Base-by-base conservation (phyloP, 2,113 vertebrate species). In the Zapus hudsonius region DNA sequence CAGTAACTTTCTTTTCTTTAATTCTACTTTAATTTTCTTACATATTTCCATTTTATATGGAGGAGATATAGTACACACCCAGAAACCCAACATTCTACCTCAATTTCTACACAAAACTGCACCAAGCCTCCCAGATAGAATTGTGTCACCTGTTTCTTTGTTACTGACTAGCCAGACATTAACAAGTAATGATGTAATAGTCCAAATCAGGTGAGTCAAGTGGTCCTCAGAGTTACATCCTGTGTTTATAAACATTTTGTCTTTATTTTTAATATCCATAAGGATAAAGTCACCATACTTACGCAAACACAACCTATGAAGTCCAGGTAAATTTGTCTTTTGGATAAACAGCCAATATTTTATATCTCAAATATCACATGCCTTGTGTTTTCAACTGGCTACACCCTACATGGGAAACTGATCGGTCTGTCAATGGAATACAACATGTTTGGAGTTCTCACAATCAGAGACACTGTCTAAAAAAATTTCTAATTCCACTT, bases 191-290 rank as follows among this genome's bases (percentile, higher is more conserved):
- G 59, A 81, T 2, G 12, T 59, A 20, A 40, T 52, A 75, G 66
- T 25, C 59, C 33, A 42, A 17, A 27, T 52, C 38, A 92, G 11
- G 27, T 11, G 33, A 73, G 15, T 8, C 87, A 82, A 52, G 16
- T 66, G 33, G 11, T 84, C 25, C 89, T 92, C 52, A 69, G 29
- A 95, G 94, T 47, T 79, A 38, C 5, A 66, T 5, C 76, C 7
- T 25, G 22, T 1, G 59, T 91, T 89, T 87, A 29, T 89, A 75
- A 83, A 92, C 87, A 80, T 4, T 78, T 69, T 3, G 38, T 40
- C 25, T 79, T 84, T 82, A 27, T 55, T 76, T 94, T 74, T 85
- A 88, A 52, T 70, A 7, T n/a, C 67, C 19, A 6, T 82, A 89
- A 2, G 1, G 31, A 81, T 27, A 84, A 38, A 0, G 15, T 76